Conservation (phyloP, 2,888 invertebrate species). For the Napeogenes inachia region DNA sequence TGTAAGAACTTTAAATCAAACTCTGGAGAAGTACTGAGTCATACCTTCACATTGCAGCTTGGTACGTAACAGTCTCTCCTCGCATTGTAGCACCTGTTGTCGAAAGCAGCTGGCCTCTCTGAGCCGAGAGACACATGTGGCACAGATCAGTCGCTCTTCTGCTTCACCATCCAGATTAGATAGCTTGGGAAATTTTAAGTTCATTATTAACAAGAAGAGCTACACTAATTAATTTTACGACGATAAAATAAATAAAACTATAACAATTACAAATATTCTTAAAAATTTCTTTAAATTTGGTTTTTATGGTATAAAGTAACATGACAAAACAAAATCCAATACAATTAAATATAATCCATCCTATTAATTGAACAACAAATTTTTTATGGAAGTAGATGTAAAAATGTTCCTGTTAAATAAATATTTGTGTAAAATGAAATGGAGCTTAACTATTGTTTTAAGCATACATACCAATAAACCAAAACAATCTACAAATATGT, state of each 20-base stretch:
- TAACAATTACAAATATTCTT: neutral
- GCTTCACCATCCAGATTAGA: constrained; percentile 48
- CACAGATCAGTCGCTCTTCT: constrained; percentile 48
- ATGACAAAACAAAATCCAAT: too few relatives aligned
- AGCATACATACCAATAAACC: constrained; percentile 53
- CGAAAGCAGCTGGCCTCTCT: constrained; percentile 49
- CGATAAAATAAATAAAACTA: neutral
- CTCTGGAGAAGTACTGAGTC: neutral
- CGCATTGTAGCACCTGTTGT: constrained; percentile 47
- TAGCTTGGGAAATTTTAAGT: constrained; percentile 38
- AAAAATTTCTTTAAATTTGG: too few relatives aligned
- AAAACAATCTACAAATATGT: constrained; percentile 65
- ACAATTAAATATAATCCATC: too few relatives aligned
- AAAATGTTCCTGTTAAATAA: neutral
- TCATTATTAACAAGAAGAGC: neutral
- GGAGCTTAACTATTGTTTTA: neutral
- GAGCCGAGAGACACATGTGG: constrained; percentile 51
- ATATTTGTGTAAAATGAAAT: neutral
- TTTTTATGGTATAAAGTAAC: too few relatives aligned
- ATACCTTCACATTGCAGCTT: constrained; percentile 39
- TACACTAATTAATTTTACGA: neutral
- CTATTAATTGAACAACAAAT: too few relatives aligned
- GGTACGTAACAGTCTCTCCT: constrained; percentile 43
- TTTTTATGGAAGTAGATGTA: neutral
- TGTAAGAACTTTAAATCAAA: too few relatives aligned